Conservation (phyloP, 92 coral and sea anemone species). For the Epizoanthus fatuus region DNA sequence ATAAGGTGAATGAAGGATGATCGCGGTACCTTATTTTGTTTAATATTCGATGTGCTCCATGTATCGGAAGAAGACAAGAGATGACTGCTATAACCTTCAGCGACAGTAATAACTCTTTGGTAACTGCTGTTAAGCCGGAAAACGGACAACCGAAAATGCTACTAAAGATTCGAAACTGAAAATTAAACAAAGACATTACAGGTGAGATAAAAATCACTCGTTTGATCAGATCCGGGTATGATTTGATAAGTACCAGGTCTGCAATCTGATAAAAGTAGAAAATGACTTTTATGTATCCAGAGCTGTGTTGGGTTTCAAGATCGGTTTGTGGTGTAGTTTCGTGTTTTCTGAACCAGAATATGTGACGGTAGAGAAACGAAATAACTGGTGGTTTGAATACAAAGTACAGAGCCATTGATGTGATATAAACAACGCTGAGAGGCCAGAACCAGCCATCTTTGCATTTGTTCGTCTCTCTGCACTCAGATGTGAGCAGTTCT, state of each 20-base stretch:
- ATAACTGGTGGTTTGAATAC: conserved; percentile 23
- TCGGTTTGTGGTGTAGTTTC: neutral
- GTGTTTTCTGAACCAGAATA: neutral
- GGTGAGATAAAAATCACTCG: conserved; percentile 9
- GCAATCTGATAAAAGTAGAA: conserved; percentile 10
- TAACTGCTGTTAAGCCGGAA: conserved; percentile 71
- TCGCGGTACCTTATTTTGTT: conserved; percentile 2
- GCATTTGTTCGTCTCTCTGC: conserved; percentile 21
- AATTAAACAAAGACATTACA: conserved; percentile 43
- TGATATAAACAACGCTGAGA: conserved; percentile 1
- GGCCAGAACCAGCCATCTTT: conserved; percentile 49
- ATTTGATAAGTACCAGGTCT: conserved; percentile 31
- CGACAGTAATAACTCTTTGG: conserved; percentile 67
- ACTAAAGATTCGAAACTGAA: conserved; percentile 18
- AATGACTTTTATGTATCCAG: conserved; percentile 57
- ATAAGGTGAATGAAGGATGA: too few species aligned
- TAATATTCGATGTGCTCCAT: conserved; percentile 38
- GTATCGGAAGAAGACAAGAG: conserved; percentile 40
- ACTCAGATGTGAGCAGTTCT: conserved; percentile 43
- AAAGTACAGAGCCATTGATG: conserved; percentile 28
- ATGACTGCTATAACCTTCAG: conserved; percentile 53
- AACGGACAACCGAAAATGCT: conserved; percentile 56
- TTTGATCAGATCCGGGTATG: conserved; percentile 21
- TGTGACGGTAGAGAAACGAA: conserved; percentile 1
- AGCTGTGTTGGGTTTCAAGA: too few species aligned